Evolutionary conservation across 2,888 invertebrate species (phyloP).

Genomic region (Idaea biselata): DNA sequence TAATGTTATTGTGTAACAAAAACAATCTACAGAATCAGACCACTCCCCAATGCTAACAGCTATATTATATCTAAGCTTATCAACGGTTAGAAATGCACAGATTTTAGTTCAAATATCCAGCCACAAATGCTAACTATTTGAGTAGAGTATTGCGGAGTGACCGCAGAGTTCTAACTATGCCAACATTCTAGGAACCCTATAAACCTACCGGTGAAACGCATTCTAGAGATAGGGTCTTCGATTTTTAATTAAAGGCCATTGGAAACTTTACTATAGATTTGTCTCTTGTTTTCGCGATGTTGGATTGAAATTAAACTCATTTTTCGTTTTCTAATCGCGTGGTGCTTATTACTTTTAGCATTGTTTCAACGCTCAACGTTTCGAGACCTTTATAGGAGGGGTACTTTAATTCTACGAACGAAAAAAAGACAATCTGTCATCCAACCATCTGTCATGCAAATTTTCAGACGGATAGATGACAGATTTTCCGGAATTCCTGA

Average conservation of each 20-base stretch:
- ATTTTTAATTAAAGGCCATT: conserved; percentile 6
- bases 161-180: conserved; percentile 8
- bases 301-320: no score
- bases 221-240: conserved; percentile 4
- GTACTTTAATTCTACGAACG: no score
- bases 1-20: no score
- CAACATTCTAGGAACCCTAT: neutral
- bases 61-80: neutral
- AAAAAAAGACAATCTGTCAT: no score
- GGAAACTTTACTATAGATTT: neutral
- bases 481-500: no score
- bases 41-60: neutral
- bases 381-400: no score
- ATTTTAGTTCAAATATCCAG: neutral
- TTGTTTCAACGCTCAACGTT: no score
- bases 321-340: no score
- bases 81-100: neutral
- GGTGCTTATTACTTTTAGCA: no score
- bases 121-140: neutral
- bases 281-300: no score
- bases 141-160: neutral
- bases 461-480: no score
- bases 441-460: no score
- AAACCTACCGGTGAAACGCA: neutral
- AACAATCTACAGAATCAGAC: neutral